phyloP scores from a whole-genome alignment of 2,888 invertebrate genomes.

The Micoletzkya japonica region DNA sequence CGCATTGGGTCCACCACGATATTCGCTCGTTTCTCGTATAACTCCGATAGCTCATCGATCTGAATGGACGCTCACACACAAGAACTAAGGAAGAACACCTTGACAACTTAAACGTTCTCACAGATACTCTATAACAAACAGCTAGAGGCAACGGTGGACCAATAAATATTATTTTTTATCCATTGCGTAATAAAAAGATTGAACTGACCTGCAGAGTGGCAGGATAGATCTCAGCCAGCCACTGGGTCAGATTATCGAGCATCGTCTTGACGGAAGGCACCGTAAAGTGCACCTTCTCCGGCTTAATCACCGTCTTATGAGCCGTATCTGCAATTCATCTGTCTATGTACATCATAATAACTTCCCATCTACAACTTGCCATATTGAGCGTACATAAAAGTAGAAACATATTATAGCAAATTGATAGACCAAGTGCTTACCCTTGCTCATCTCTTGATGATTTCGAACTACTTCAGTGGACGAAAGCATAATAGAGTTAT shows the following conservation, averaged over 20 bases:
- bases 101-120: too few relatives aligned
- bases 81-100: too few relatives aligned
- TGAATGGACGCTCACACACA: too few relatives aligned
- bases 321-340: slow-evolving; percentile 8
- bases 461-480: background rate
- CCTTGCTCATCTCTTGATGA: background rate
- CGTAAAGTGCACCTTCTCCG: slow-evolving; percentile 14
- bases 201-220: background rate
- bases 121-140: too few relatives aligned
- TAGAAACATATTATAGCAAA: background rate
- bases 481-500: slow-evolving; percentile 15
- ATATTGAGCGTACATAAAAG: background rate
- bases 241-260: slow-evolving; percentile 8
- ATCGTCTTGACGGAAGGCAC: slow-evolving; percentile 5
- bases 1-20: too few relatives aligned
- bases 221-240: background rate
- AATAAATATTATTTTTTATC: too few relatives aligned
- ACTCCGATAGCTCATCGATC: too few relatives aligned
- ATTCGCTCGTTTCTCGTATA: too few relatives aligned
- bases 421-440: background rate
- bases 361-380: background rate
- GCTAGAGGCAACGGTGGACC: too few relatives aligned
- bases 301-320: slow-evolving; percentile 6
- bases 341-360: background rate
- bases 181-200: too few relatives aligned